phyloP scores from a whole-genome alignment of 2,888 invertebrate species.

The Acrobasis consociella region DNA sequence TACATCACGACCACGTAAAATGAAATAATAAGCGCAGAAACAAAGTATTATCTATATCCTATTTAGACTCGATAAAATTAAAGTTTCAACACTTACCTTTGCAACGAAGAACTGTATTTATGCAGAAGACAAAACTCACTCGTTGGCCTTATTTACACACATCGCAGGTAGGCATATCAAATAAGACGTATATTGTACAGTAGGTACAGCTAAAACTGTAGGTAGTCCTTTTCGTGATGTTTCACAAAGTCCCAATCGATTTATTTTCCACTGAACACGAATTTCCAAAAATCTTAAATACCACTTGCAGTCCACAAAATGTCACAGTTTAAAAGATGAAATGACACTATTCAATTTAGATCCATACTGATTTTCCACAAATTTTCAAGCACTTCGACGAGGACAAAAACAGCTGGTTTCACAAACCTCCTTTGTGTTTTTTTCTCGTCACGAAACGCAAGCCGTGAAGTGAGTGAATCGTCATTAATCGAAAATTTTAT shows the following conservation, averaged over 20 bases:
- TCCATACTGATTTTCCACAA: slow-evolving; percentile 64
- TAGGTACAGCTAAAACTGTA: slow-evolving; percentile 53
- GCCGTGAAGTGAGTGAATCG: slow-evolving; percentile 15
- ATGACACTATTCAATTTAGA: slow-evolving; percentile 78
- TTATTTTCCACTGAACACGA: slow-evolving; percentile 51
- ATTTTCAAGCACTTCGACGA: slow-evolving; percentile 63
- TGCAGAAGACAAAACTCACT: slow-evolving; percentile 45
- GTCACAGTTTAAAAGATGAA: slow-evolving; percentile 57
- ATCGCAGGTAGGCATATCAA: slow-evolving; percentile 55
- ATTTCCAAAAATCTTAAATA: slow-evolving; percentile 54
- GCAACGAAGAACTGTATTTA: slow-evolving; percentile 29
- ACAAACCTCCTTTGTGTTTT: slow-evolving; percentile 58
- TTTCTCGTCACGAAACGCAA: slow-evolving; percentile 39
- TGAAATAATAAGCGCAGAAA: slow-evolving; percentile 6
- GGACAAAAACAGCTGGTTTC: slow-evolving; percentile 78
- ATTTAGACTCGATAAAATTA: not conserved
- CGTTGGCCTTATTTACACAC: slow-evolving; percentile 57
- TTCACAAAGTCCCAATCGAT: slow-evolving; percentile 71
- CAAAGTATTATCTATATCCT: not conserved
- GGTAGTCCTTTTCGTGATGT: slow-evolving; percentile 59
- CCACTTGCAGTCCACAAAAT: slow-evolving; percentile 60
- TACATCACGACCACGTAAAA: slow-evolving; percentile 20
- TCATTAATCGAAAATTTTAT: slow-evolving; percentile 8
- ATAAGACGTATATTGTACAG: slow-evolving; percentile 60
- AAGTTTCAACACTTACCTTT: slow-evolving; percentile 26